Evolutionary conservation across 2,888 invertebrate genomes (phyloP), one percentile per base, ranked within the genome.

Genomic region (Aromia moschata): DNA sequence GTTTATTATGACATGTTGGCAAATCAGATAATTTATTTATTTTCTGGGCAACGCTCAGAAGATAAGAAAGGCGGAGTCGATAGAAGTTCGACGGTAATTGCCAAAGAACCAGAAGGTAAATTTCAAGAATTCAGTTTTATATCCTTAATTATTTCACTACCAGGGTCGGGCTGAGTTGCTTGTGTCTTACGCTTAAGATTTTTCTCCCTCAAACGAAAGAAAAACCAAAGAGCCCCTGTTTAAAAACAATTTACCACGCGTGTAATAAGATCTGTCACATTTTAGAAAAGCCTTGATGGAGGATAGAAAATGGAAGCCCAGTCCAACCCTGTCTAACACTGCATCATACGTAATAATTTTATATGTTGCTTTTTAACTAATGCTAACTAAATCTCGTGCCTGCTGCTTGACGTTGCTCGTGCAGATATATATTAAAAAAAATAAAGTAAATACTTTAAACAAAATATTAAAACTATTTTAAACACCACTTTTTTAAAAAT

Each of bases 1-100:
- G 33, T 18, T 54, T 52, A 41, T 45, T 58, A 47, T 58, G 51
- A 56, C 41, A 38, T 65, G 44, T 68, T 60, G 67, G 60, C 68
- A 68, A 62, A 69, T 67, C 69, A 72, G 75, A 75, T 77, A 77
- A 83, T 84, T 80, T 83, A 78, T 84, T 81, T 84, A 82, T 84
- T 82, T 84, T 84, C 84, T 79, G 80, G 80, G 79, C 79, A 70
- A 70, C 79, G 79, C 78, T 80, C 91, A 87, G 92, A 93, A 85
- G 93, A 93, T 85, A 93, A 93, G 85, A 93, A 93, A 85, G 91
- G 91, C 84, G 92, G 91, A 79, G 94, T 94, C 84, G 94, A 94
- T 85, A 90, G 94, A 84, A 92, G 93, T 83, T 92, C 93, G 83
- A 94, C 94, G 80, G 94, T 94, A 81, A 94, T 94, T 84, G 93